Evolutionary conservation across 92 coral and sea anemone genomes (phyloP).

Genomic region (Porites evermanni): DNA sequence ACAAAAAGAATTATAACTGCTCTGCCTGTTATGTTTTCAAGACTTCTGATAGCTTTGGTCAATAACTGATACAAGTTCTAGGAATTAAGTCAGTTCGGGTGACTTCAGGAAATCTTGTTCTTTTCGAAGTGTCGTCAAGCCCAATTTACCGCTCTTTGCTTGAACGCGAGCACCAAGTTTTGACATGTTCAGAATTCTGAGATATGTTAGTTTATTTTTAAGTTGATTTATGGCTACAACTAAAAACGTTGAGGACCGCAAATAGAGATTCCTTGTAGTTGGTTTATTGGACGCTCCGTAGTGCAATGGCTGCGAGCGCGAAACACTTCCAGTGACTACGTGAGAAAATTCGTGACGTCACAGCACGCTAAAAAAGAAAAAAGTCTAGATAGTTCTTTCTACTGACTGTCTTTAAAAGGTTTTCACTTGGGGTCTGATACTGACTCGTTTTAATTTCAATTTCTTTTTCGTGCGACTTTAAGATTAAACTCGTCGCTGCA

Average conservation of each 20-base stretch:
- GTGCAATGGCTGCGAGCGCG: background rate
- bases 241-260: background rate
- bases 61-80: background rate
- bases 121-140: background rate
- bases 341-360: constrained; percentile 51
- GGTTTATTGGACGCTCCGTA: background rate
- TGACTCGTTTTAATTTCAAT: background rate
- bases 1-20: background rate
- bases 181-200: background rate
- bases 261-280: background rate
- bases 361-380: constrained; percentile 1
- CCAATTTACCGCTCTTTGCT: background rate
- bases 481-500: constrained; percentile 39
- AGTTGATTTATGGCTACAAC: background rate
- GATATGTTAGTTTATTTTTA: background rate
- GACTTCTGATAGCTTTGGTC: background rate
- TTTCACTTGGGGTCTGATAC: background rate
- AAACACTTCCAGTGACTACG: background rate
- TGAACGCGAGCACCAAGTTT: background rate
- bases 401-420: background rate
- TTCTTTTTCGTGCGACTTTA: constrained; percentile 27
- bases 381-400: background rate
- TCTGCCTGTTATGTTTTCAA: background rate
- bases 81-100: too few species aligned
- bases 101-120: background rate